Percentiles rank a stretch among this genome's conserved stretches.
These are phyloP conservation scores for Sinodicranocentrus sp. DNA, from an alignment of 2,888 invertebrate species.

Conservation along the genomic window DNA sequence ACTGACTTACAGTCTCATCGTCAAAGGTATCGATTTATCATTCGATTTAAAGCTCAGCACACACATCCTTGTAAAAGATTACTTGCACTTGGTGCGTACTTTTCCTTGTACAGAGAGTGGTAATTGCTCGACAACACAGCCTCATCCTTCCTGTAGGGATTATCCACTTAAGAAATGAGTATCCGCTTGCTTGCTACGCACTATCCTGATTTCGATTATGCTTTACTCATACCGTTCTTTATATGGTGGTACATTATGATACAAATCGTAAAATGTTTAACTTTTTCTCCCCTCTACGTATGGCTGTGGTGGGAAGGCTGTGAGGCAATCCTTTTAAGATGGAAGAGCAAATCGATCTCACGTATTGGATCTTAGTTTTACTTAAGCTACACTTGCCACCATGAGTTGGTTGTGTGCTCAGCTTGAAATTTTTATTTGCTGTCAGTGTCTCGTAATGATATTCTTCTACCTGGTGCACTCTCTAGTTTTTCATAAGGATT, in stretches of 20 bases:
- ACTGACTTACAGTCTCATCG: conserved; percentile 74
- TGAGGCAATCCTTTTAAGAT: conserved; percentile 10
- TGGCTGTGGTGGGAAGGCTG: not conserved
- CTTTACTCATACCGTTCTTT: not conserved
- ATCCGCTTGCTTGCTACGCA: not conserved
- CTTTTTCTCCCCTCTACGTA: not conserved
- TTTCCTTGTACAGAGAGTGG: conserved; percentile 19
- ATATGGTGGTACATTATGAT: not conserved
- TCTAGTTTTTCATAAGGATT: not conserved
- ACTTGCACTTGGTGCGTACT: conserved; percentile 16
- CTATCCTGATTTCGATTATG: not conserved
- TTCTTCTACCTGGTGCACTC: not conserved
- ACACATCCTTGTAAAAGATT: conserved; percentile 29
- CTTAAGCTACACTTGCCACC: not conserved
- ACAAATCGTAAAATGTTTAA: conserved; percentile 30
- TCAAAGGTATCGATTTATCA: conserved; percentile 74
- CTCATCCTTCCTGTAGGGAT: conserved; percentile 31
- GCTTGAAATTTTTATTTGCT: not conserved
- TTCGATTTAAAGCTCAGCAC: conserved; percentile 55
- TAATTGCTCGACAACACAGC: conserved; percentile 46
- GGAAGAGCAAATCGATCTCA: not conserved
- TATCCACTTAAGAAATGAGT: conserved; percentile 54
- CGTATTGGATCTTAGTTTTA: not conserved
- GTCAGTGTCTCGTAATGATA: conserved; percentile 5
- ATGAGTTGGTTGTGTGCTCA: not conserved